phyloP scores from a whole-genome alignment of 1,140 invertebrate genomes.

The Akabosia matsudoensis region DNA sequence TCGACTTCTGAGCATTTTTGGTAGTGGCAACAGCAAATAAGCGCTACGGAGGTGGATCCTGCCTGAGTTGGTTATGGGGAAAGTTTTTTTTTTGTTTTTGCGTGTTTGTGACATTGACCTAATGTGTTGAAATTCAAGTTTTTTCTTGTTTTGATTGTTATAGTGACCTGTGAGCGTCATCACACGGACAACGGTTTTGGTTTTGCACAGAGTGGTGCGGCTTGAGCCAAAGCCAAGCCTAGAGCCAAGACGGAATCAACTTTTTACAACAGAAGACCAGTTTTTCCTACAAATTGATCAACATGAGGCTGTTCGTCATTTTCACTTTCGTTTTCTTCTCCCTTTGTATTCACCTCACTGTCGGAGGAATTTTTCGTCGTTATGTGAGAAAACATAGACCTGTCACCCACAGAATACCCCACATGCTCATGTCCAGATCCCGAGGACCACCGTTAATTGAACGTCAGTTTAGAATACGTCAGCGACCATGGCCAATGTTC shows the following conservation, averaged over 20 bases:
- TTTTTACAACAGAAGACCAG: neutral
- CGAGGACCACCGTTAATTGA: neutral
- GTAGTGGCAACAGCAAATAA: neutral
- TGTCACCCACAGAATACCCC: neutral
- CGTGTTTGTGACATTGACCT: constrained; percentile 40
- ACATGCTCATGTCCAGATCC: neutral
- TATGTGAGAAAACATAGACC: constrained; percentile 30
- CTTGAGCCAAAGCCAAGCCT: neutral
- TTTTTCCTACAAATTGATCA: neutral
- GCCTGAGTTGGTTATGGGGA: too few species aligned
- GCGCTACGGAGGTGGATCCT: constrained; percentile 14
- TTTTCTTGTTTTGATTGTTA: constrained; percentile 44
- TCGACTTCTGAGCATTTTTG: too few species aligned
- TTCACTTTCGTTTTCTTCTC: constrained; percentile 20
- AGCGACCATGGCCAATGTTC: constrained; percentile 24
- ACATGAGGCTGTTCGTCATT: neutral
- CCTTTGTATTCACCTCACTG: constrained; percentile 10
- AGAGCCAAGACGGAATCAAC: neutral
- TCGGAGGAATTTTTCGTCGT: constrained; percentile 32
- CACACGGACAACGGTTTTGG: neutral
- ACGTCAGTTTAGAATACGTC: constrained; percentile 8
- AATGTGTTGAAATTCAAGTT: constrained; percentile 39
- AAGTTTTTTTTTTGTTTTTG: constrained; percentile 29
- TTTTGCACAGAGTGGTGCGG: neutral
- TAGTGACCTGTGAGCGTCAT: constrained; percentile 32